These are phyloP conservation scores for Coptodon rendalli DNA, from an alignment of 2,113 vertebrate genomes.

Conservation along the genomic window DNA sequence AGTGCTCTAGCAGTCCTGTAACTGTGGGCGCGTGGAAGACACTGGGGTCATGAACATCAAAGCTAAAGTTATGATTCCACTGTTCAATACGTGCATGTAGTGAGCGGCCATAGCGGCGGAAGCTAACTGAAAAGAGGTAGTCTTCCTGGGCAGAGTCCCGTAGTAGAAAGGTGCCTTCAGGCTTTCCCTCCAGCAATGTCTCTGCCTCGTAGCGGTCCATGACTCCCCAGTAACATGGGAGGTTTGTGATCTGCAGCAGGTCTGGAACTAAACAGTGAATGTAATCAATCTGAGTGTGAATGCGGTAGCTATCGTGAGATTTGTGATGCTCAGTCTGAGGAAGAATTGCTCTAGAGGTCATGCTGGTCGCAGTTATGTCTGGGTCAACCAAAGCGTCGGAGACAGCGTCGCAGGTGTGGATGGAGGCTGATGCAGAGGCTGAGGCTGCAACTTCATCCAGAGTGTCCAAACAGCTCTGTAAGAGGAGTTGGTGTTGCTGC, in stretches of 20 bases:
- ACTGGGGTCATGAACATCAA: constrained; percentile 80
- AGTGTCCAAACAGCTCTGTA: constrained; percentile 75
- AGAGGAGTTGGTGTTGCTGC: constrained; percentile 68
- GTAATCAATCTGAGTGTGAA: constrained; percentile 80
- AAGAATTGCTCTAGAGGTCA: not conserved
- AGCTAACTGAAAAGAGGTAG: constrained; percentile 83
- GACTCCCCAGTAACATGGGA: constrained; percentile 81
- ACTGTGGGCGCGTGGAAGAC: constrained; percentile 80
- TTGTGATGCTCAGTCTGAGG: constrained; percentile 37
- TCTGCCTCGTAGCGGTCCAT: constrained; percentile 83
- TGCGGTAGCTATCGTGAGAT: constrained; percentile 59
- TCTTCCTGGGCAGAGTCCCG: constrained; percentile 83
- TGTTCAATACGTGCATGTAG: constrained; percentile 81
- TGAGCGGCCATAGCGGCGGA: constrained; percentile 80
- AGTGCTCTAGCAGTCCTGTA: constrained; percentile 76
- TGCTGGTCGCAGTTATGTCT: not conserved
- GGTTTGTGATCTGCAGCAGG: constrained; percentile 73
- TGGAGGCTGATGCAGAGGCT: constrained; percentile 33
- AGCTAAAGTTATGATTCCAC: constrained; percentile 85
- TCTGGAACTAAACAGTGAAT: constrained; percentile 82
- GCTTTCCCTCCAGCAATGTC: constrained; percentile 74
- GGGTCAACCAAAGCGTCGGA: constrained; percentile 20
- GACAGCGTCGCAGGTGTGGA: not conserved
- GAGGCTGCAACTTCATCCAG: constrained; percentile 72
- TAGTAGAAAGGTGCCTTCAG: constrained; percentile 80